Percentiles rank a stretch among this genome's conserved stretches.
Evolutionary conservation across 2,888 invertebrate genomes (phyloP).

Genomic region (Nymphalis c-album): DNA sequence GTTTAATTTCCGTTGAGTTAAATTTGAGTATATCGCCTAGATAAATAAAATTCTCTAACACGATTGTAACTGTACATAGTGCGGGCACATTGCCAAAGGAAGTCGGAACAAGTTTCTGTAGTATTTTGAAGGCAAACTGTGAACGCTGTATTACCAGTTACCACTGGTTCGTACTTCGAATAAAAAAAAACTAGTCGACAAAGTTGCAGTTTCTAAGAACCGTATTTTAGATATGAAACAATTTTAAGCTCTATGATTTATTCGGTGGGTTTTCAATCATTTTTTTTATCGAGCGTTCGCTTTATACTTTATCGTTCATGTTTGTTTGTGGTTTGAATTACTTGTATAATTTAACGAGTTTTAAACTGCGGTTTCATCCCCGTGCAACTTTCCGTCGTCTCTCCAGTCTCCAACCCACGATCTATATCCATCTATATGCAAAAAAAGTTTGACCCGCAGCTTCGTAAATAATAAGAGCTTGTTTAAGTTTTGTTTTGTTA

Average conservation of each 20-base stretch:
- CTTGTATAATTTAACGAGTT: too few relatives aligned
- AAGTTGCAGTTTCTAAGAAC: neutral
- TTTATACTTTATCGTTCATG: too few relatives aligned
- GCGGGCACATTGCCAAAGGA: slow-evolving; percentile 31
- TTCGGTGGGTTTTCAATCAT: neutral
- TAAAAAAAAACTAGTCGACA: neutral
- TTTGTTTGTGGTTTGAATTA: too few relatives aligned
- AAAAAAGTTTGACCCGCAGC: too few relatives aligned
- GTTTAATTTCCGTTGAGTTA: slow-evolving; percentile 6
- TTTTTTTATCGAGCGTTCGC: neutral
- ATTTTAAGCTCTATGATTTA: neutral
- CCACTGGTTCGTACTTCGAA: slow-evolving; percentile 20
- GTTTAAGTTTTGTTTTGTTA: too few relatives aligned
- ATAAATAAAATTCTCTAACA: slow-evolving; percentile 33
- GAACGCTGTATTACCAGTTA: slow-evolving; percentile 25
- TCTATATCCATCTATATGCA: too few relatives aligned
- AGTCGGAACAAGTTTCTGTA: slow-evolving; percentile 30
- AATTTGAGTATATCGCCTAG: slow-evolving; percentile 12
- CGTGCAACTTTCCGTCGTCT: too few relatives aligned
- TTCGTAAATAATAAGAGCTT: too few relatives aligned
- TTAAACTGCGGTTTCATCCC: too few relatives aligned
- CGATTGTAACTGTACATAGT: slow-evolving; percentile 22
- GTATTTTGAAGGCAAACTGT: slow-evolving; percentile 37
- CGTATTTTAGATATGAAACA: neutral
- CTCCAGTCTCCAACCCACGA: too few relatives aligned